Base-by-base conservation (phyloP, 2,113 vertebrate genomes). In the Labeo rohita region DNA sequence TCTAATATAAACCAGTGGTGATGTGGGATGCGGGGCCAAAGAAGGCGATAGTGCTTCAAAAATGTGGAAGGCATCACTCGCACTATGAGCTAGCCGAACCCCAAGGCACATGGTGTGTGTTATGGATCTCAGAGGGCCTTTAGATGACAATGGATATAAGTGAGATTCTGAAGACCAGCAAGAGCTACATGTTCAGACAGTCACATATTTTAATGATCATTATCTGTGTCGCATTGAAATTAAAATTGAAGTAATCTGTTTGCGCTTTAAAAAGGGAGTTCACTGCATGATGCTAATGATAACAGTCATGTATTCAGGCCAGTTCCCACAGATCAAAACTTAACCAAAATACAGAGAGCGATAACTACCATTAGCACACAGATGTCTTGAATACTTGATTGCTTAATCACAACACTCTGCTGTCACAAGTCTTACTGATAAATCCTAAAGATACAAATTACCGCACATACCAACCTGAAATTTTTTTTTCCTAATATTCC, bases 1-100 rank as follows among this genome's bases (percentile, higher is more conserved):
- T 73, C 39, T 84, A 87, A 87, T 81, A 61, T 43, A 66, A 75
- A 84, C 49, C 84, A 84, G 84, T 50, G 49, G n/a, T 52, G 59
- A 81, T 76, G 59, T 52, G 61, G 23, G 36, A 52, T 76, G 87
- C 61, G 36, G 34, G 65, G 61, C 74, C 56, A 86, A 28, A 63
- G 52, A 75, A 23, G 74, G 16, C 28, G n/a, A 80, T 18, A 56
- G n/a, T 2, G 66, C 77, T 70, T 74, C 47, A 81, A 59, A 73
- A 84, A 86, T 72, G 68, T 89, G 85, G 73, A 84, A 66, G 21
- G 50, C 59, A 43, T 66, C 50, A 66, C 56, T 75, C 65, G 75
- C 80, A 82, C 81, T 80, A 80, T 80, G 66, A 47, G 39, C 39
- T 70, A 85, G 56, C 78, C 34, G 6, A 59, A 78, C 34, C 76